phyloP scores from a whole-genome alignment of 2,797 vertebrate species.

The Lateolabrax maculatus region DNA sequence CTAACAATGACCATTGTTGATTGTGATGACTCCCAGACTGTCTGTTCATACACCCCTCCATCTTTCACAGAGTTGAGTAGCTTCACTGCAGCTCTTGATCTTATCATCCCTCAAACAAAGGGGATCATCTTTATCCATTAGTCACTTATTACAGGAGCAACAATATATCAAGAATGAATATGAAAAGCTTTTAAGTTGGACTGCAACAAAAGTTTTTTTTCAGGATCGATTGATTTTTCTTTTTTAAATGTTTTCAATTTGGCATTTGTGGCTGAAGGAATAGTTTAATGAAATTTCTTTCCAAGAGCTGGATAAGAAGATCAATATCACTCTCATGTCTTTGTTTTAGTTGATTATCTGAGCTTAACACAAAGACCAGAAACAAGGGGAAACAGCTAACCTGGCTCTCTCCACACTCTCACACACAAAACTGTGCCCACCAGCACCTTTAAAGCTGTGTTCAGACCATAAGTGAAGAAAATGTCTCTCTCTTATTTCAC shows the following conservation, averaged over 20 bases:
- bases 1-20: constrained; percentile 5
- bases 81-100: constrained; percentile 21
- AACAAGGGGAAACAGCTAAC: neutral
- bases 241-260: neutral
- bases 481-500: neutral
- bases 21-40: constrained; percentile 1
- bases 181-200: neutral
- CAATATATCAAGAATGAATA: neutral
- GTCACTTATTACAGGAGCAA: neutral
- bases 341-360: too few relatives aligned
- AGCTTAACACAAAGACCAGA: neutral
- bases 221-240: neutral
- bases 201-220: neutral
- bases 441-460: neutral
- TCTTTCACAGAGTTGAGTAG: constrained; percentile 5
- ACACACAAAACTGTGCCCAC: neutral
- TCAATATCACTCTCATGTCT: neutral
- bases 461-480: neutral
- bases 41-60: neutral
- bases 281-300: neutral
- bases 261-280: neutral
- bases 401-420: neutral
- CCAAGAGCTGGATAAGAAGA: neutral
- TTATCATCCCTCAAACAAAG: constrained; percentile 36
- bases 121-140: constrained; percentile 11